Conservation (phyloP, 2,797 vertebrate genomes). For the Macroramphosus scolopax region DNA sequence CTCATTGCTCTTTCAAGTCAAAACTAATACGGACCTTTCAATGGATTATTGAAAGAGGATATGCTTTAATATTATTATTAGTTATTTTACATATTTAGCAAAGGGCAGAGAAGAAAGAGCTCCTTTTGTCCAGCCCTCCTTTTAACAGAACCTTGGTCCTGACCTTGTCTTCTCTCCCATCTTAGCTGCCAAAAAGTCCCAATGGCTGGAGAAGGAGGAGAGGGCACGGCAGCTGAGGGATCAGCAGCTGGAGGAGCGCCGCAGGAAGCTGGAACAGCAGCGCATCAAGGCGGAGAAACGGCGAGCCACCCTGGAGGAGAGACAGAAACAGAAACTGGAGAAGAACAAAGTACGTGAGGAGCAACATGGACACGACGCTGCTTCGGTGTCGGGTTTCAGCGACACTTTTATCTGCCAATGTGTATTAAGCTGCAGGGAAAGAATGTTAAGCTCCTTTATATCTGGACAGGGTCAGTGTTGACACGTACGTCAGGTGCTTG, state of each 20-base stretch:
- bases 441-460: too few species aligned
- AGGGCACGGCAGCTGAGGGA: conserved; percentile 88
- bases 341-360: conserved; percentile 88
- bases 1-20: background rate
- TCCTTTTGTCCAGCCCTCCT: background rate
- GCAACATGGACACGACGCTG: too few species aligned
- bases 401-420: too few species aligned
- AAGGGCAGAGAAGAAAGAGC: background rate
- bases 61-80: too few species aligned
- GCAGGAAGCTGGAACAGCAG: conserved; percentile 88
- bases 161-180: conserved; percentile 13
- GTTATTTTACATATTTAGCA: background rate
- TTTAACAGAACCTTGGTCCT: conserved; percentile 1
- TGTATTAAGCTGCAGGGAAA: too few species aligned
- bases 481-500: too few species aligned
- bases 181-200: conserved; percentile 88
- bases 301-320: conserved; percentile 85
- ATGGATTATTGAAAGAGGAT: background rate
- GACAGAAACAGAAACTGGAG: conserved; percentile 92
- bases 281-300: conserved; percentile 89
- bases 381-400: too few species aligned
- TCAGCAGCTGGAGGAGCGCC: conserved; percentile 91
- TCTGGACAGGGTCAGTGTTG: too few species aligned
- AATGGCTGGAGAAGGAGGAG: conserved; percentile 98
- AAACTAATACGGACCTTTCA: background rate